Evolutionary conservation across 2,888 invertebrate species (phyloP).

Genomic region (Carterocephalus palaemon): DNA sequence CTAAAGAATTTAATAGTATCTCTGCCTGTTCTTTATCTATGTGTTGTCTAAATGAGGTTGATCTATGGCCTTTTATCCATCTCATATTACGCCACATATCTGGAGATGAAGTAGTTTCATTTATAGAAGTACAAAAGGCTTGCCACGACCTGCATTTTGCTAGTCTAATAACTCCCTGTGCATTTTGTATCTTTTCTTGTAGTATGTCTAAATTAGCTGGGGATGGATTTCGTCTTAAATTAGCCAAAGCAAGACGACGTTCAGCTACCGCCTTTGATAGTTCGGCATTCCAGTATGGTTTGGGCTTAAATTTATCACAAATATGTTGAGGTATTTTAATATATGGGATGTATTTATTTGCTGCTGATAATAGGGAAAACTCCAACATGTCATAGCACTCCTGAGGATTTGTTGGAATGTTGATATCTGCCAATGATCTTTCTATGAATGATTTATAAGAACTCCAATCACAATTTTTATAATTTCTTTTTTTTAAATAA

Average conservation of each 20-base stretch:
- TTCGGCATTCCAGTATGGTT: constrained; percentile 34
- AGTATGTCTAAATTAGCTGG: constrained; percentile 27
- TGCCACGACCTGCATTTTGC: constrained; percentile 28
- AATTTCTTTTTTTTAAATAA: constrained; percentile 8
- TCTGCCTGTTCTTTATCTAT: constrained; percentile 20
- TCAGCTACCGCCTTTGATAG: constrained; percentile 32
- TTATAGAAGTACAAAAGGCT: constrained; percentile 25
- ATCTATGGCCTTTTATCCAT: constrained; percentile 26
- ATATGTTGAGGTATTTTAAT: constrained; percentile 9
- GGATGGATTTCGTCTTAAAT: constrained; percentile 32
- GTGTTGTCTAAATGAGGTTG: no score
- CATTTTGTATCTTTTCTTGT: constrained; percentile 15
- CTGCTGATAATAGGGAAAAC: constrained; percentile 11
- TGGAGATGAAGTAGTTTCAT: constrained; percentile 17
- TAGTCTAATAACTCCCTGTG: constrained; percentile 24
- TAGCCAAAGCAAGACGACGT: constrained; percentile 30
- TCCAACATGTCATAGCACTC: constrained; percentile 9
- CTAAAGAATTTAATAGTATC: constrained; percentile 16
- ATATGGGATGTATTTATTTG: constrained; percentile 20
- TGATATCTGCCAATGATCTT: not conserved
- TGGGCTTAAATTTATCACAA: constrained; percentile 28
- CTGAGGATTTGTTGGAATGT: not conserved
- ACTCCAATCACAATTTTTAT: constrained; percentile 11
- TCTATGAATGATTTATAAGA: constrained; percentile 3
- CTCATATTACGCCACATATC: constrained; percentile 31